These are phyloP conservation scores for Drosophila sucinea DNA, from an alignment of 1,140 invertebrate genomes.

Conservation along the genomic window DNA sequence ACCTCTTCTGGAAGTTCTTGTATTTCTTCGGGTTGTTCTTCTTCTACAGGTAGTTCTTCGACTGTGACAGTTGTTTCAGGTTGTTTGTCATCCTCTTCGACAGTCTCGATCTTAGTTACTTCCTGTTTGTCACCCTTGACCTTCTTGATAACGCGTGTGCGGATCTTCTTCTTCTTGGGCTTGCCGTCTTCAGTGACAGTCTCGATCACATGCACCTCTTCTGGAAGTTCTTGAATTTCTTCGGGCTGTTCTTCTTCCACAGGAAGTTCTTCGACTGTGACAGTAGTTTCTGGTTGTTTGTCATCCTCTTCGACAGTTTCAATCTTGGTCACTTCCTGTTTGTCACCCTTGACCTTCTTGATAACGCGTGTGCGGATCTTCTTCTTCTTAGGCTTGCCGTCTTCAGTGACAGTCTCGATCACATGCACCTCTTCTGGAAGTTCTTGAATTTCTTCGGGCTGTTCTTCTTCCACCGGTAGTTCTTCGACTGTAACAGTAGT, in stretches of 20 bases:
- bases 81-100: background rate
- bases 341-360: slow-evolving; percentile 73
- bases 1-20: slow-evolving; percentile 2
- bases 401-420: slow-evolving; percentile 20
- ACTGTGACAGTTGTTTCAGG: slow-evolving; percentile 6
- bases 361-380: slow-evolving; percentile 36
- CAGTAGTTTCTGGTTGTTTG: slow-evolving; percentile 67
- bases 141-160: slow-evolving; percentile 8
- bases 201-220: background rate
- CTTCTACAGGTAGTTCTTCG: background rate
- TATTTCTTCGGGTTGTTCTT: background rate
- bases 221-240: background rate
- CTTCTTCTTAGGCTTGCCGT: slow-evolving; percentile 8
- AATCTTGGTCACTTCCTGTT: slow-evolving; percentile 78
- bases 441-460: slow-evolving; percentile 57
- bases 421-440: slow-evolving; percentile 67
- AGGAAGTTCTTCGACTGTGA: slow-evolving; percentile 58
- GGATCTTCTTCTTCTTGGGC: slow-evolving; percentile 8
- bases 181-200: background rate
- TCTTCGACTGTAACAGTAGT: slow-evolving; percentile 60
- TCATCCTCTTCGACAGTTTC: slow-evolving; percentile 65
- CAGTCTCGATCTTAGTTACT: slow-evolving; percentile 6
- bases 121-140: slow-evolving; percentile 13
- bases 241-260: slow-evolving; percentile 42
- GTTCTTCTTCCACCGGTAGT: slow-evolving; percentile 40